These are phyloP conservation scores for Cecidostiba fungosa DNA, from an alignment of 2,888 invertebrate genomes.

Conservation along the genomic window DNA sequence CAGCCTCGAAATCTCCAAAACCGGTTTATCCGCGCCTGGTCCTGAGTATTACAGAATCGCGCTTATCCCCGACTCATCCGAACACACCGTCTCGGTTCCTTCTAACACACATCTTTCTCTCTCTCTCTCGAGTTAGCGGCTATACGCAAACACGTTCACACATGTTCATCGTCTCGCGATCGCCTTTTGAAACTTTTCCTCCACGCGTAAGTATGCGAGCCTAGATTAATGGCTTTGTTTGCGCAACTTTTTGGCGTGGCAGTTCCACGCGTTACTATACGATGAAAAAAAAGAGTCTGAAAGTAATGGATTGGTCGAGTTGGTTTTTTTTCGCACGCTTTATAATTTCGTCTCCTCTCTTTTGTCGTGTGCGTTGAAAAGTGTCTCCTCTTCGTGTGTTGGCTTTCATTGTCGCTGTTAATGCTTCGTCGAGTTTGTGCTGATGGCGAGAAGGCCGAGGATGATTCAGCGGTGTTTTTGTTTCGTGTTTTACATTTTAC, in stretches of 20 bases:
- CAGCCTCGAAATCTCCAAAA: slow-evolving; percentile 49
- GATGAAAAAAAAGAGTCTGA: not conserved
- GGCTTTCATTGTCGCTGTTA: not conserved
- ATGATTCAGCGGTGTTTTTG: slow-evolving; percentile 49
- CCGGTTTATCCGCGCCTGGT: slow-evolving; percentile 51
- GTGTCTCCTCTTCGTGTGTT: not conserved
- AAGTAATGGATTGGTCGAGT: not conserved
- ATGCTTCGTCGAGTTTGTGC: not conserved
- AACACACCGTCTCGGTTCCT: not conserved
- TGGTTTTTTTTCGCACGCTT: not conserved
- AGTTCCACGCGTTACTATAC: not conserved
- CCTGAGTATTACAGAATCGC: slow-evolving; percentile 16
- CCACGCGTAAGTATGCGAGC: not conserved
- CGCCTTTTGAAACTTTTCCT: slow-evolving; percentile 39
- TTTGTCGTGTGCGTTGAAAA: not conserved
- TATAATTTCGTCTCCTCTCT: not conserved
- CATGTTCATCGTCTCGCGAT: not conserved
- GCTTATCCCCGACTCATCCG: slow-evolving; percentile 26
- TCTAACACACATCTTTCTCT: not conserved
- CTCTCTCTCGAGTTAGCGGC: not conserved
- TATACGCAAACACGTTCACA: slow-evolving; percentile 1
- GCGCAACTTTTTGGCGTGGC: slow-evolving; percentile 31
- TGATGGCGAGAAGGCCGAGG: not conserved
- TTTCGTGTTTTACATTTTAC: slow-evolving; percentile 20
- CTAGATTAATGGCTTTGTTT: slow-evolving; percentile 42